Evolutionary conservation across 2,113 vertebrate species (phyloP).

Genomic region (Prunella fulvescens): DNA sequence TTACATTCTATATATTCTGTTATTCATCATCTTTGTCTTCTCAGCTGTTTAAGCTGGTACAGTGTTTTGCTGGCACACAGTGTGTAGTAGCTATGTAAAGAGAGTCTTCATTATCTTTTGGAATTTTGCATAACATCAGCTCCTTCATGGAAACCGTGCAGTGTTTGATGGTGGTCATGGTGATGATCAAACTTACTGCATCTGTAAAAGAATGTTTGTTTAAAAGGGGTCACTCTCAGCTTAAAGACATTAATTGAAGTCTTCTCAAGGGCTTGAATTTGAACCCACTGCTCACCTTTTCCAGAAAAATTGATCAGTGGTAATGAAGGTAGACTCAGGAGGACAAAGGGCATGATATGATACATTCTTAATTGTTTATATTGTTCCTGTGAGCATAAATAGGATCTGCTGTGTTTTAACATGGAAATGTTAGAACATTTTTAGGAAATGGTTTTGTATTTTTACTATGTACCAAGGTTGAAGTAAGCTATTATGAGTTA

Average conservation of each 20-base stretch:
- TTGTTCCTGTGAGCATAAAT: background rate
- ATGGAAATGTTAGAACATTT: too few species aligned
- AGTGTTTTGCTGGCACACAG: background rate
- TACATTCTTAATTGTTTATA: background rate
- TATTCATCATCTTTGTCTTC: background rate
- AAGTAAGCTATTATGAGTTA: background rate
- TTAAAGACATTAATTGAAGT: background rate
- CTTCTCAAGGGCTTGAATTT: background rate
- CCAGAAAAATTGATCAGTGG: background rate
- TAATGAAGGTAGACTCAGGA: background rate
- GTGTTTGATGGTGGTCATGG: background rate
- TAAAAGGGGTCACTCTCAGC: background rate
- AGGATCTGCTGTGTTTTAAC: background rate
- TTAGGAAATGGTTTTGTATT: background rate
- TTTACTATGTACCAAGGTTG: background rate
- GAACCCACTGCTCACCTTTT: background rate
- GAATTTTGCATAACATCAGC: background rate
- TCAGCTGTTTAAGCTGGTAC: background rate
- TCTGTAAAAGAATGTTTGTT: background rate
- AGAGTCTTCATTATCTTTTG: background rate
- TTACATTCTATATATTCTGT: background rate
- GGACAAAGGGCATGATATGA: background rate
- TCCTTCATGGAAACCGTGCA: background rate
- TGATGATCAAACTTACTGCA: background rate
- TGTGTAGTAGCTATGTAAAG: background rate